Percentiles rank a stretch among this genome's conserved stretches.
These are phyloP conservation scores for Austrolebias charrua DNA, from an alignment of 2,797 vertebrate genomes.

Conservation along the genomic window DNA sequence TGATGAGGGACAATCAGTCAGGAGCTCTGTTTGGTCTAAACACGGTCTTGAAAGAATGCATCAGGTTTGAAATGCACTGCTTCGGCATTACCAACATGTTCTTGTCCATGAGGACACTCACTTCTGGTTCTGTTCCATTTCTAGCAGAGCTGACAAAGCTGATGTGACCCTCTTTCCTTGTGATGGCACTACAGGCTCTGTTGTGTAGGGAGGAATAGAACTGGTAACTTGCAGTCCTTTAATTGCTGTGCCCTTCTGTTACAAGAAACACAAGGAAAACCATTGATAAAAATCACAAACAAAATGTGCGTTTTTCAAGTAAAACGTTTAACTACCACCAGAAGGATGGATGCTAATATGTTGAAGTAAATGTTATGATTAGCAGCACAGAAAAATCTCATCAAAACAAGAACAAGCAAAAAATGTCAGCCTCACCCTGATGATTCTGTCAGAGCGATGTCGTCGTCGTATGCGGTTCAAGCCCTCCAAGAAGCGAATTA, in stretches of 20 bases:
- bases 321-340: neutral
- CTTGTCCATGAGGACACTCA: constrained; percentile 68
- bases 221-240: constrained; percentile 89
- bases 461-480: constrained; percentile 94
- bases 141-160: constrained; percentile 89
- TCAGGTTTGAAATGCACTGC: neutral
- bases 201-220: constrained; percentile 82
- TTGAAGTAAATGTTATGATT: neutral
- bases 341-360: no score
- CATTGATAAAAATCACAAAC: neutral
- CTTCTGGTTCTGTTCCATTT: constrained; percentile 97
- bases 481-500: constrained; percentile 95
- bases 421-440: constrained; percentile 81
- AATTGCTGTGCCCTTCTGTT: constrained; percentile 88
- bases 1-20: no score
- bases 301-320: neutral
- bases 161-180: constrained; percentile 95
- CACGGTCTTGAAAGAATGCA: neutral
- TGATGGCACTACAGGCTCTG: constrained; percentile 85
- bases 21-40: no score
- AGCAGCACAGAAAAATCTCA: neutral
- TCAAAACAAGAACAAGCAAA: no score
- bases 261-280: neutral
- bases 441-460: constrained; percentile 93
- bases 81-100: neutral